Conservation (phyloP, 2,797 vertebrate genomes). For the Pachyuromys duprasi region DNA sequence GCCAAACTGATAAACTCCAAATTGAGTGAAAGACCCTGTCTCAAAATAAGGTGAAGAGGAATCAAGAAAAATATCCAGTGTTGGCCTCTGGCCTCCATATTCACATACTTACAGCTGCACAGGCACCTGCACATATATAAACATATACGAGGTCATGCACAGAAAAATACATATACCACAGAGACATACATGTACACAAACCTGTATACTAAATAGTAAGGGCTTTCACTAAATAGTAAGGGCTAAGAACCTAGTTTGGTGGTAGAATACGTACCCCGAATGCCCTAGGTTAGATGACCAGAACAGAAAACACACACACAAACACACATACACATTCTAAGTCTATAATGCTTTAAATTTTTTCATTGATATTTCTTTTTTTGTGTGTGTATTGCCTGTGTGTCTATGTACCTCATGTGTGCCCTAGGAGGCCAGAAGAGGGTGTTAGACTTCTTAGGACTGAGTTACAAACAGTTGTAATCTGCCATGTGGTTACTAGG, state of each 20-base stretch:
- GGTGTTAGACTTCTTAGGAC: too few species aligned
- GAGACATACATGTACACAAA: neutral
- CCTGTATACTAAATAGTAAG: slow-evolving; percentile 14
- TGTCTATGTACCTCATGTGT: neutral
- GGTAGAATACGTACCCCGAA: neutral
- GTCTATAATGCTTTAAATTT: neutral
- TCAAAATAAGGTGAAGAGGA: neutral
- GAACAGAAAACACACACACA: neutral
- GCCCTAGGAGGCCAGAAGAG: neutral
- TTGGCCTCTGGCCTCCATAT: neutral
- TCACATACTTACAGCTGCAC: neutral
- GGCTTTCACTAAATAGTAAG: neutral
- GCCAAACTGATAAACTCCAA: neutral
- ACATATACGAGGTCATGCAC: neutral
- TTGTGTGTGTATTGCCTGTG: neutral
- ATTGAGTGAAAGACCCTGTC: neutral
- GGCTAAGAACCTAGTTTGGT: neutral
- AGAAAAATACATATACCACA: neutral
- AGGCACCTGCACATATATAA: neutral
- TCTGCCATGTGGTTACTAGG: neutral
- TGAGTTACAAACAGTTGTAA: neutral
- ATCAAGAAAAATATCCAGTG: neutral
- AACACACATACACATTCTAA: neutral
- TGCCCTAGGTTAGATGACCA: neutral
- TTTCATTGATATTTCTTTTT: neutral